Conservation (phyloP, 2,888 invertebrate genomes). For the Argyresthia albistria region DNA sequence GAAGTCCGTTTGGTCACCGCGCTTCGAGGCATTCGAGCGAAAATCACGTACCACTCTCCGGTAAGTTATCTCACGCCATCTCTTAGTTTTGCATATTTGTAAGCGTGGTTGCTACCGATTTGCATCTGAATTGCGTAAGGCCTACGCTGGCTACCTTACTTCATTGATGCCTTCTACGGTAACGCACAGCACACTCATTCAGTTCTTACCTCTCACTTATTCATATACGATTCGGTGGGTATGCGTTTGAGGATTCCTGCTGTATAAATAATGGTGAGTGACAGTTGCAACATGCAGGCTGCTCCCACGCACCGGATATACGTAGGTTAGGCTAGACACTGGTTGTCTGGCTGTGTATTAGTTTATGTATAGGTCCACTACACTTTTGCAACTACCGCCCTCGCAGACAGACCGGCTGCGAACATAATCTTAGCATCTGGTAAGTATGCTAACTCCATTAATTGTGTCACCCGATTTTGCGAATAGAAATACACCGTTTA, state of each 20-base stretch:
- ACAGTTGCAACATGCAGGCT: conserved; percentile 42
- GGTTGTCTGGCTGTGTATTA: conserved; percentile 42
- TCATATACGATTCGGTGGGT: conserved; percentile 28
- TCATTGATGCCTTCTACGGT: conserved; percentile 43
- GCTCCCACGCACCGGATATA: conserved; percentile 66
- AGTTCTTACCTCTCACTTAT: conserved; percentile 31
- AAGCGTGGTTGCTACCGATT: conserved; percentile 33
- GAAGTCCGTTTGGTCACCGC: conserved; percentile 81
- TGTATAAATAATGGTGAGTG: conserved; percentile 49
- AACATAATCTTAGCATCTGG: conserved; percentile 54
- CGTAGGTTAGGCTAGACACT: conserved; percentile 61
- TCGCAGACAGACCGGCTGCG: conserved; percentile 59
- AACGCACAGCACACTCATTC: conserved; percentile 37
- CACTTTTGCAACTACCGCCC: conserved; percentile 55
- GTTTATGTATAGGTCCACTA: conserved; percentile 20
- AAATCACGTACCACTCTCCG: conserved; percentile 79
- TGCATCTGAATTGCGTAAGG: conserved; percentile 42
- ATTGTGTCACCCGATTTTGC: conserved; percentile 46
- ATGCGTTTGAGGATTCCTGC: conserved; percentile 37
- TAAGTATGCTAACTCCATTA: conserved; percentile 64
- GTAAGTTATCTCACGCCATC: conserved; percentile 49
- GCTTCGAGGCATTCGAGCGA: conserved; percentile 63
- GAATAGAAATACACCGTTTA: conserved; percentile 52
- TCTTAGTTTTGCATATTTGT: conserved; percentile 31
- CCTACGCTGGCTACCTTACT: conserved; percentile 27